A percentile compares a stretch with the other conserved stretches of the same genome.
Evolutionary conservation across 1,140 invertebrate species (phyloP).

Genomic region (Neodiprion pinetum): DNA sequence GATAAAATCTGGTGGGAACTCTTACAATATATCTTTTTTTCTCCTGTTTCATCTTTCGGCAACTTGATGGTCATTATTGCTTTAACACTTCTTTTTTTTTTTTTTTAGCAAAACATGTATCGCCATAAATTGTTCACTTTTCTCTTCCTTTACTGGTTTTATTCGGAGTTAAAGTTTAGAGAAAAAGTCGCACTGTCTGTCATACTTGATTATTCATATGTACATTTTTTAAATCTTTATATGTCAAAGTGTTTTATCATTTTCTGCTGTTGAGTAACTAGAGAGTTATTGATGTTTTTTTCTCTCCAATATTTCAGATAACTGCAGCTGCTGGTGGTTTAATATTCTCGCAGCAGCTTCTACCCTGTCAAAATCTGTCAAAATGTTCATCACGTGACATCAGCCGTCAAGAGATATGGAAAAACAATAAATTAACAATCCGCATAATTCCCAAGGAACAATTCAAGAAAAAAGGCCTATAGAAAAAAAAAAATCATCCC

Average conservation of each 20-base stretch:
- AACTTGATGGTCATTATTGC: too few species aligned
- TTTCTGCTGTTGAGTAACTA: constrained; percentile 5
- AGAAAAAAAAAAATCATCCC: too few species aligned
- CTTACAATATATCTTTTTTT: too few species aligned
- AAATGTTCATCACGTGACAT: constrained; percentile 43
- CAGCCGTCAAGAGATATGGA: not conserved
- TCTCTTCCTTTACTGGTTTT: constrained; percentile 10
- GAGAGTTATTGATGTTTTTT: constrained; percentile 24
- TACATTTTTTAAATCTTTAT: not conserved
- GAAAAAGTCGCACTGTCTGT: too few species aligned
- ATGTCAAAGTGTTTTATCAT: not conserved
- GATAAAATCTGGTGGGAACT: too few species aligned
- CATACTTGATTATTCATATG: constrained; percentile 12
- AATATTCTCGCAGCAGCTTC: constrained; percentile 27
- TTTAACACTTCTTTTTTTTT: too few species aligned
- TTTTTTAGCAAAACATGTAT: not conserved
- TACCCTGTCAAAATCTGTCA: constrained; percentile 29
- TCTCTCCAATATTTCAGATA: constrained; percentile 29
- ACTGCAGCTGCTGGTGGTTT: constrained; percentile 26
- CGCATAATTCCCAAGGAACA: not conserved
- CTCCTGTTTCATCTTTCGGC: too few species aligned
- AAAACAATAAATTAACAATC: not conserved
- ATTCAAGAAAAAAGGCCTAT: too few species aligned
- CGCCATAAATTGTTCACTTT: constrained; percentile 14
- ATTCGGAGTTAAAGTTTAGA: not conserved